Percentiles rank a stretch among this genome's conserved stretches.
Evolutionary conservation across 2,113 vertebrate species (phyloP).

Genomic region (Nibea albiflora): DNA sequence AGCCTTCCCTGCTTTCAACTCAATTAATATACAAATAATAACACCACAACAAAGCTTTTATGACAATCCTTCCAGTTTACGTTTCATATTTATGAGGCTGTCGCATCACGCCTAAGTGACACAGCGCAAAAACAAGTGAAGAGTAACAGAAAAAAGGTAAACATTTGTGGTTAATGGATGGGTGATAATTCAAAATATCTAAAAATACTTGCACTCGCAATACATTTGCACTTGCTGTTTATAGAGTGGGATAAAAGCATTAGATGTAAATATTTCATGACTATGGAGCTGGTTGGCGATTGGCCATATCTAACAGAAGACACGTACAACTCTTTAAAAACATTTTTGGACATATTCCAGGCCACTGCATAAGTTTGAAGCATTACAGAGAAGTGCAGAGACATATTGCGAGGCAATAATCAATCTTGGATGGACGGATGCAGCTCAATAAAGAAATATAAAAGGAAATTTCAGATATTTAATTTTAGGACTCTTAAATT

Average conservation of each 20-base stretch:
- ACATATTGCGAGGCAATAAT: conserved; percentile 47
- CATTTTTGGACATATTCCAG: conserved; percentile 60
- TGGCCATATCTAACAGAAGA: conserved; percentile 28
- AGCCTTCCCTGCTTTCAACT: conserved; percentile 1
- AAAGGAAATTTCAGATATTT: conserved; percentile 56
- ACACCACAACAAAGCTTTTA: conserved; percentile 26
- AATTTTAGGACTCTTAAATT: conserved; percentile 66
- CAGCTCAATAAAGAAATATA: conserved; percentile 55
- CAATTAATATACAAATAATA: conserved; percentile 1
- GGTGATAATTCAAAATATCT: conserved; percentile 37
- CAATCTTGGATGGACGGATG: conserved; percentile 39
- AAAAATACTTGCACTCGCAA: conserved; percentile 59
- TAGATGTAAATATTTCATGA: conserved; percentile 76
- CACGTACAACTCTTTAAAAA: conserved; percentile 52
- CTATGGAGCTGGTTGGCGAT: conserved; percentile 33
- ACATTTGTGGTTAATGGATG: conserved; percentile 44
- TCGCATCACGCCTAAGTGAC: conserved; percentile 29
- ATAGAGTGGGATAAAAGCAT: conserved; percentile 70
- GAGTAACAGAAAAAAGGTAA: conserved; percentile 55
- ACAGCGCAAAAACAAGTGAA: conserved; percentile 22
- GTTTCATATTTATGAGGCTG: conserved; percentile 25
- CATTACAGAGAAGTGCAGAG: conserved; percentile 24
- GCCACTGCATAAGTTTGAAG: conserved; percentile 22
- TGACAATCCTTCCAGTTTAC: not conserved
- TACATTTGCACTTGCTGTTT: conserved; percentile 50